Conservation (phyloP, 2,888 invertebrate species). For the Busseola fusca region DNA sequence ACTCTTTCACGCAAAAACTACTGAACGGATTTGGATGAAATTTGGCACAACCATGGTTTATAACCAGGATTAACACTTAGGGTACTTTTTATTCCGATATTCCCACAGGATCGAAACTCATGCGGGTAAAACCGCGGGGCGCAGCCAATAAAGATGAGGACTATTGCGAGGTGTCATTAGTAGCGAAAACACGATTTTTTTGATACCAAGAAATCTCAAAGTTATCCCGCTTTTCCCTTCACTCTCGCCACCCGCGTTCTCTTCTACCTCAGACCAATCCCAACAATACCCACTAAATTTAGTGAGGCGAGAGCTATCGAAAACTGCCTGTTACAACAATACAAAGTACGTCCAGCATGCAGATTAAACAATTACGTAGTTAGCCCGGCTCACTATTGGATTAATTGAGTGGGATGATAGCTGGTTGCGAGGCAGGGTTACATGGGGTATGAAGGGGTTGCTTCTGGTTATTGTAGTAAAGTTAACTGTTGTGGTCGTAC, state of each 20-base stretch:
- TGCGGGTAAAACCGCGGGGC: too few relatives aligned
- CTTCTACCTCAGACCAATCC: slow-evolving; percentile 36
- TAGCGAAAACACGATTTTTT: too few relatives aligned
- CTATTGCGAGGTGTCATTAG: too few relatives aligned
- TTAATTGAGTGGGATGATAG: slow-evolving; percentile 59
- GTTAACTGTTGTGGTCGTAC: not conserved
- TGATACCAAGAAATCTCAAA: not conserved
- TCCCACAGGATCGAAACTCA: too few relatives aligned
- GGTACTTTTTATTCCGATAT: too few relatives aligned
- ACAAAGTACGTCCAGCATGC: slow-evolving; percentile 57
- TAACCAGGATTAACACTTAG: too few relatives aligned
- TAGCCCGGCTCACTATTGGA: slow-evolving; percentile 53
- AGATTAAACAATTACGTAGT: slow-evolving; percentile 67
- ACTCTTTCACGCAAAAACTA: too few relatives aligned
- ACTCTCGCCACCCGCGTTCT: not conserved
- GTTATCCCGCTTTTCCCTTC: not conserved
- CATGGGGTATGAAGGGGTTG: not conserved
- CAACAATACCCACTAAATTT: slow-evolving; percentile 59
- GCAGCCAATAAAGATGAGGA: too few relatives aligned
- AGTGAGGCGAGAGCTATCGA: slow-evolving; percentile 66
- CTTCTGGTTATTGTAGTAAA: not conserved
- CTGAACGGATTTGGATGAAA: too few relatives aligned
- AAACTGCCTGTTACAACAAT: slow-evolving; percentile 67
- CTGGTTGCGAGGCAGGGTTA: slow-evolving; percentile 5
- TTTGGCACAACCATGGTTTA: too few relatives aligned